These are phyloP conservation scores for Tipula vernalis DNA, from an alignment of 2,888 invertebrate genomes.

Conservation along the genomic window DNA sequence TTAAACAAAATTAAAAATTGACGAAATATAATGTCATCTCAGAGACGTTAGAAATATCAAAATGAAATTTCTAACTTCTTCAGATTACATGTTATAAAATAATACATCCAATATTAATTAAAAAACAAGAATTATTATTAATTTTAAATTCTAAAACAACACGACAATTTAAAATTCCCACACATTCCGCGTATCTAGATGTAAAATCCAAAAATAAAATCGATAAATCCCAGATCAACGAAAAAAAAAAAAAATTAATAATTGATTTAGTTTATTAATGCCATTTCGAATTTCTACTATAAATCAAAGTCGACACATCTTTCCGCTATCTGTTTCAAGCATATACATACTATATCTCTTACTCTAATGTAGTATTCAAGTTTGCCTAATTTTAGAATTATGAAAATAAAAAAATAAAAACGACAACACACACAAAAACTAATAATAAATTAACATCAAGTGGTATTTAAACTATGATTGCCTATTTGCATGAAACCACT, in stretches of 20 bases:
- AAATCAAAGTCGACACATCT: background rate
- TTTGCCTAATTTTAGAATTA: slow-evolving; percentile 4
- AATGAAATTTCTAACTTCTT: no score
- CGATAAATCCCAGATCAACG: background rate
- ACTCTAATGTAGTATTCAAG: background rate
- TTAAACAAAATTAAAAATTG: no score
- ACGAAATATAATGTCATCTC: no score
- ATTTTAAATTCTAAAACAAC: no score
- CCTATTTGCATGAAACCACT: background rate
- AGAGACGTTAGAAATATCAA: no score
- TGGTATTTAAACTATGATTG: background rate
- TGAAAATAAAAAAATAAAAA: background rate
- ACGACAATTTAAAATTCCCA: background rate
- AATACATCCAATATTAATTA: no score
- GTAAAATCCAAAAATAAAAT: background rate
- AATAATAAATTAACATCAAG: slow-evolving; percentile 4
- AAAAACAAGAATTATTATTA: no score
- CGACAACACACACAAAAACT: background rate
- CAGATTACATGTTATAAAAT: no score
- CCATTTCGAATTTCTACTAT: background rate
- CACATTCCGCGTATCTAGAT: background rate
- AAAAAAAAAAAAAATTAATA: background rate
- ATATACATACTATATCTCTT: background rate
- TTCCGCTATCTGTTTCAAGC: background rate
- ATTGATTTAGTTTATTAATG: background rate